Percentiles rank a stretch among this genome's conserved stretches.
These are phyloP conservation scores for Xiphydria camelus DNA, from an alignment of 2,888 invertebrate genomes.

Conservation along the genomic window DNA sequence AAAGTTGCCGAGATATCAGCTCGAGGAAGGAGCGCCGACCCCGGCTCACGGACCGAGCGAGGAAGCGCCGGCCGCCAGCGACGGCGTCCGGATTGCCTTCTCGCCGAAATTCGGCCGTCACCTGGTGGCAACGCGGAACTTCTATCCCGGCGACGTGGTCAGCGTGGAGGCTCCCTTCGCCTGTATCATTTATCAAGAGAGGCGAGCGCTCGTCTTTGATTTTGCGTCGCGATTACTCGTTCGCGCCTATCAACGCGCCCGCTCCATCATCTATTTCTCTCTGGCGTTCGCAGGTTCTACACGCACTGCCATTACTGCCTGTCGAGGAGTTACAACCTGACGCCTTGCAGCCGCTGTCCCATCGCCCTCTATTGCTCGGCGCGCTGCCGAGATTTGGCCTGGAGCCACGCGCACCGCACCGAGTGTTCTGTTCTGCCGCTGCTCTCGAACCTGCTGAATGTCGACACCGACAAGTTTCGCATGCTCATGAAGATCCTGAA, in stretches of 20 bases:
- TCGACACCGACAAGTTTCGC: conserved; percentile 49
- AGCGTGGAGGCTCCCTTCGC: conserved; percentile 49
- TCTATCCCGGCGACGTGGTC: conserved; percentile 50
- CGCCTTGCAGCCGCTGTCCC: conserved; percentile 50
- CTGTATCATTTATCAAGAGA: conserved; percentile 48
- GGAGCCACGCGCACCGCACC: conserved; percentile 43
- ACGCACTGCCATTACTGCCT: conserved; percentile 54
- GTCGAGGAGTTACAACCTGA: conserved; percentile 46
- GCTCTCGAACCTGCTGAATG: conserved; percentile 44
- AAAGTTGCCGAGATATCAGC: conserved; percentile 34
- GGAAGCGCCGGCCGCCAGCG: conserved; percentile 45
- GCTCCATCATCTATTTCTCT: background rate
- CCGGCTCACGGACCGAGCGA: conserved; percentile 41
- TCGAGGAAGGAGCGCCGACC: conserved; percentile 34
- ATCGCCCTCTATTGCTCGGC: conserved; percentile 51
- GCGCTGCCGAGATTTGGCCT: conserved; percentile 40
- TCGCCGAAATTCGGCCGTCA: conserved; percentile 50
- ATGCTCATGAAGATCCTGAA: conserved; percentile 52
- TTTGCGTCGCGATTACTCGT: too few relatives aligned
- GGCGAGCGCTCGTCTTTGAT: conserved; percentile 40
- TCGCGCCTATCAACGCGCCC: too few relatives aligned
- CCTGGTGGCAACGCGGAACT: conserved; percentile 44
- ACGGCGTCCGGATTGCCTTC: conserved; percentile 42
- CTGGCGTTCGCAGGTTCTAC: conserved; percentile 40
- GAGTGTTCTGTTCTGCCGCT: conserved; percentile 47